Base-by-base conservation (phyloP, 2,113 vertebrate species). In the Aythya baeri region DNA sequence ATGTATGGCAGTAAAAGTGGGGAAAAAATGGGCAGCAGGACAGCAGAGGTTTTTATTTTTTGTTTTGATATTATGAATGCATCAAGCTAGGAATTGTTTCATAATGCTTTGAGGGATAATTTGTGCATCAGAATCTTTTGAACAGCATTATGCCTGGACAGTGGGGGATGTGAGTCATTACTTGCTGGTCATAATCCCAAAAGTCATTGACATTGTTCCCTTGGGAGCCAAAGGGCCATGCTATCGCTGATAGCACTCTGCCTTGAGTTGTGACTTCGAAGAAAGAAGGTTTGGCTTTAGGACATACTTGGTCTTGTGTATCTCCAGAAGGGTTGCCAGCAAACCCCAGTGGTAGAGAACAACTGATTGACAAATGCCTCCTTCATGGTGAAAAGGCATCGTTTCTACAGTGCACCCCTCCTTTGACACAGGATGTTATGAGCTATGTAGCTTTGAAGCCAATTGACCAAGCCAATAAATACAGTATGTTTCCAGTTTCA, bases 231-330 rank as follows among this genome's bases (percentile, higher is more conserved):
- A 57, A 55, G 25, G 22, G 46, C n/a, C 3, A 41, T 50, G 41
- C 2, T 25, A 4, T 27, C 1, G 1, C 46, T 31, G 50, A 1
- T 16, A 41, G 27, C 0, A 2, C 20, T 50, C 22, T 1, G 4
- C 29, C 59, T 54, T 20, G 22, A 5, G 1, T 26, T 65, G 61
- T 18, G 9, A 0, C 5, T 17, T 31, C 38, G 71, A n/a, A 43
- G 44, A 43, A 46, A 2, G 22, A 38, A 31, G 29, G 0, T 20
- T 46, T 22, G 38, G 29, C 9, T 5, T 20, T 13, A 13, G 22
- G 23, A 38, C 23, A 25, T 23, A 1, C 17, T 34, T 34, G 17
- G 6, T 27, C 38, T 71, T 27, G 27, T 20, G 36, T 7, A 11
- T 14, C 18, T 82, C 38, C 49, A 9, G 34, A 14, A 43, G 23